Evolutionary conservation across 2,888 invertebrate genomes (phyloP), one percentile per base, ranked within the genome.

Genomic region (Odiellus spinosus): DNA sequence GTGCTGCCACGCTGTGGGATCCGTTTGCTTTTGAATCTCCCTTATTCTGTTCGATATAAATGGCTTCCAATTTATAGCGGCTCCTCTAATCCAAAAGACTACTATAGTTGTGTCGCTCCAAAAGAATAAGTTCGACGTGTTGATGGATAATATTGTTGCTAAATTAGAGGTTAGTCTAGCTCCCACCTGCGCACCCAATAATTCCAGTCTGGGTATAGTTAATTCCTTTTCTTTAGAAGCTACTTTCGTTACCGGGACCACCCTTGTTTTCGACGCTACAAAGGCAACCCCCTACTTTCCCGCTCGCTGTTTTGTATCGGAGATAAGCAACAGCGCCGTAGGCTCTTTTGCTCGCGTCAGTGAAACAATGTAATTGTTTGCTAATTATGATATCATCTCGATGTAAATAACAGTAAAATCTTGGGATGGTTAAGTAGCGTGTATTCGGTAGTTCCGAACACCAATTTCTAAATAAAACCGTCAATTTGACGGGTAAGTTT

Each of bases 41-140:
- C 50, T 47, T 8, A 59, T 47, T 1, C 58, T 46, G 39, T 61
- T 60, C 4, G 41, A 33, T 3, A 60, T 55, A 49, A 57, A 59
- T 1, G 50, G 32, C 45, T 56, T 54, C 50, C 53, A 52, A 8
- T 44, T 39, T 14, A 40, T 19, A 2, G 50, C 47, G 14, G 43
- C 38, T 3, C 46, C 43, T 12, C 46, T 15, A 18, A 57, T 44
- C 58, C 59, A 59, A 38, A 48, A 46, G 10, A 59, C 45, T 11
- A 42, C 47, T 12, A 56, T 52, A 5, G 39, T 33, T 2, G 51
- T 53, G 45, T 56, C 58, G 14, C 47, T 48, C 54, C 52, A 59
- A 36, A 45, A 46, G 17, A 12, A 39, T 1, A 40, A 42, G 3
- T 42, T n/a, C 1, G 34, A 43, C 1, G 21, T 10, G 17, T 2